Percentiles rank a stretch among this genome's conserved stretches.
Conservation (phyloP, 2,113 vertebrate species). For the Saguinus midas region DNA sequence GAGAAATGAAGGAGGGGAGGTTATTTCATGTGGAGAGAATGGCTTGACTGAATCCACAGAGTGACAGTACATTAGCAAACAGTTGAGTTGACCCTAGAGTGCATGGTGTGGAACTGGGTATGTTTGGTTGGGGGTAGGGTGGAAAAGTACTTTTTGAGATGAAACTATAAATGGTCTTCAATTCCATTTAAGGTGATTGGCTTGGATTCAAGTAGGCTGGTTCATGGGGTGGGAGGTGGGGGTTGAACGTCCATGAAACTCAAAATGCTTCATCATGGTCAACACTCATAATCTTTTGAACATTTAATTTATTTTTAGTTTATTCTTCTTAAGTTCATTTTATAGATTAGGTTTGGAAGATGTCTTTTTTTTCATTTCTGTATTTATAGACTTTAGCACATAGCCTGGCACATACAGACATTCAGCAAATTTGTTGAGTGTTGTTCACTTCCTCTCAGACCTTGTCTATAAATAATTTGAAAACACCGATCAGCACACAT, state of each 20-base stretch:
- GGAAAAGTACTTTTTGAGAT: neutral
- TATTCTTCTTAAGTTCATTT: neutral
- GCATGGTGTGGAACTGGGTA: neutral
- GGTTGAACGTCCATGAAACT: conserved; percentile 27
- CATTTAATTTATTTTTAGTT: conserved; percentile 27
- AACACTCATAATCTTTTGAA: neutral
- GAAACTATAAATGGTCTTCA: neutral
- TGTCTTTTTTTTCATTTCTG: neutral
- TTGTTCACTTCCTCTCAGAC: neutral
- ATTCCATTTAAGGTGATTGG: neutral
- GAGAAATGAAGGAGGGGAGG: neutral
- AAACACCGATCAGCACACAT: neutral
- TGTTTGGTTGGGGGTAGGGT: neutral
- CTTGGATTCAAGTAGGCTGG: neutral
- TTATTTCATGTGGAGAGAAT: neutral
- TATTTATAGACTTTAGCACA: neutral
- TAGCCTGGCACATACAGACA: neutral
- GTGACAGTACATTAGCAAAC: neutral
- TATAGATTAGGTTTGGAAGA: neutral
- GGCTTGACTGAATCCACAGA: neutral
- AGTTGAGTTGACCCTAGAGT: neutral
- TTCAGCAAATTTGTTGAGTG: neutral
- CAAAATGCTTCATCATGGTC: neutral
- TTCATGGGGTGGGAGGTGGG: too few relatives aligned
- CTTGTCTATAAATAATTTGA: conserved; percentile 11